These are phyloP conservation scores for Tursiops truncatus DNA, from an alignment of 2,113 vertebrate species.

Conservation along the genomic window DNA sequence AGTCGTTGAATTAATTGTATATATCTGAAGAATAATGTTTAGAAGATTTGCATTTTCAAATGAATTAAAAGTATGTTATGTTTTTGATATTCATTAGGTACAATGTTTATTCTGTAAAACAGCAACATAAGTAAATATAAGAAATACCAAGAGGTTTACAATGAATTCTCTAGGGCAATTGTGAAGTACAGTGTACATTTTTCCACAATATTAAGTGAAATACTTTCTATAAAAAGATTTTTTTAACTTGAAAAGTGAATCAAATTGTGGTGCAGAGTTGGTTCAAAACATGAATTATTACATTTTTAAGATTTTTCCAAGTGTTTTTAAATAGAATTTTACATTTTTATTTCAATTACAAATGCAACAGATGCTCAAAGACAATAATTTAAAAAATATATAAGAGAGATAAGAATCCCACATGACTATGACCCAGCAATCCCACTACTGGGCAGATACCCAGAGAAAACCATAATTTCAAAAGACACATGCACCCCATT, in stretches of 20 bases:
- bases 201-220: slow-evolving; percentile 75
- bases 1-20: slow-evolving; percentile 34
- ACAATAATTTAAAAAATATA: slow-evolving; percentile 41
- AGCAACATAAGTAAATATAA: slow-evolving; percentile 77
- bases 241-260: slow-evolving; percentile 65
- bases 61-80: slow-evolving; percentile 68
- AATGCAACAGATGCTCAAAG: not conserved
- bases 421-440: not conserved
- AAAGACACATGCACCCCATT: no score
- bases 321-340: slow-evolving; percentile 31
- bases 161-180: slow-evolving; percentile 65
- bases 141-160: slow-evolving; percentile 71
- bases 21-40: slow-evolving; percentile 68
- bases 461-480: no score
- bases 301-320: slow-evolving; percentile 68
- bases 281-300: slow-evolving; percentile 75
- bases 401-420: not conserved
- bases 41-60: slow-evolving; percentile 77
- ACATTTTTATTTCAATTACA: not conserved
- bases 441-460: no score
- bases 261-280: slow-evolving; percentile 58
- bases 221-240: slow-evolving; percentile 66
- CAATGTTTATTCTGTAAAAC: slow-evolving; percentile 72
- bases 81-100: slow-evolving; percentile 75
- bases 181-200: slow-evolving; percentile 57